phyloP scores from a whole-genome alignment of 2,797 vertebrate species.

The Notolabrus celidotus region DNA sequence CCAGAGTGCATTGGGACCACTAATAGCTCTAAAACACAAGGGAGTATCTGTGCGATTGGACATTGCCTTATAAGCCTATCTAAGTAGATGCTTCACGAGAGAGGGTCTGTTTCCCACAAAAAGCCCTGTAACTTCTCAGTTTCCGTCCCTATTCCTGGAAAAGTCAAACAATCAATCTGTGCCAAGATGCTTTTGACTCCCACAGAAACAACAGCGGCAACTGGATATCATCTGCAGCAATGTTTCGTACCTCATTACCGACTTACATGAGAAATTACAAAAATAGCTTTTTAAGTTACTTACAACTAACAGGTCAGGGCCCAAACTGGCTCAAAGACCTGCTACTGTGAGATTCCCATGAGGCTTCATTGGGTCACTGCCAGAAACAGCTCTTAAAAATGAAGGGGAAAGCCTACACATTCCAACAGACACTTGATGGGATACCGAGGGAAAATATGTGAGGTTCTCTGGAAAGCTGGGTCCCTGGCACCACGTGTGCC shows the following conservation, averaged over 20 bases:
- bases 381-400: neutral
- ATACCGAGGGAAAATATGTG: too few species aligned
- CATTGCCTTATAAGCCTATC: conserved; percentile 4
- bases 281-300: conserved; percentile 3
- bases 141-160: conserved; percentile 22
- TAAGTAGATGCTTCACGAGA: neutral
- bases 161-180: conserved; percentile 29
- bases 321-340: conserved; percentile 4
- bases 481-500: too few species aligned
- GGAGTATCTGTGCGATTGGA: neutral
- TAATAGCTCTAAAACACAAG: neutral
- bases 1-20: neutral
- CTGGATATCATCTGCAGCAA: conserved; percentile 16
- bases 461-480: too few species aligned
- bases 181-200: conserved; percentile 24
- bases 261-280: conserved; percentile 21
- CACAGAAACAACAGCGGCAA: conserved; percentile 28
- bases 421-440: neutral
- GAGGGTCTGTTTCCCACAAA: conserved; percentile 25
- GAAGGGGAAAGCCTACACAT: neutral
- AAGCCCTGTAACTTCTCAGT: neutral
- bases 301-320: conserved; percentile 2
- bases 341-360: conserved; percentile 2
- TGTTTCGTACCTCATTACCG: neutral
- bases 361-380: neutral